Percentiles rank a stretch among this genome's conserved stretches.
phyloP scores from a whole-genome alignment of 2,888 invertebrate species.

The Baronia brevicornis region DNA sequence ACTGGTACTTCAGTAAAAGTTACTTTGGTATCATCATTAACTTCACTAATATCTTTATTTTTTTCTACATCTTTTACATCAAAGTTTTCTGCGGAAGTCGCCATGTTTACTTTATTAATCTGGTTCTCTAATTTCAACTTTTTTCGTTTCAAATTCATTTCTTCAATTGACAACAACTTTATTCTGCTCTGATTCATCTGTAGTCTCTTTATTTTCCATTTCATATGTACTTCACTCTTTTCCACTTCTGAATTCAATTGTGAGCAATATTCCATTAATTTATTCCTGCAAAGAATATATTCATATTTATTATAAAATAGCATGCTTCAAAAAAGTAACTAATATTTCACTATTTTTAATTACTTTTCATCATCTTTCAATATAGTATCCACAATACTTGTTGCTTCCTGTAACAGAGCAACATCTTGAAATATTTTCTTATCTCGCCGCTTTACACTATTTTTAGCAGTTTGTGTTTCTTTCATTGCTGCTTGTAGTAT shows the following conservation, averaged over 20 bases:
- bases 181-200: slow-evolving; percentile 61
- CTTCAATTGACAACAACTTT: slow-evolving; percentile 64
- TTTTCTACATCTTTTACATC: slow-evolving; percentile 29
- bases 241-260: slow-evolving; percentile 77
- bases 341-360: slow-evolving; percentile 6
- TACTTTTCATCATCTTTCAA: slow-evolving; percentile 57
- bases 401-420: slow-evolving; percentile 38
- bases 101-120: slow-evolving; percentile 51
- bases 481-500: slow-evolving; percentile 66
- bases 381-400: slow-evolving; percentile 55
- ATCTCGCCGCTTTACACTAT: slow-evolving; percentile 43
- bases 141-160: slow-evolving; percentile 72
- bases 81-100: slow-evolving; percentile 48
- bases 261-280: slow-evolving; percentile 79
- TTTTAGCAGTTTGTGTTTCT: slow-evolving; percentile 57
- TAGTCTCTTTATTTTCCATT: slow-evolving; percentile 73
- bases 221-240: slow-evolving; percentile 69
- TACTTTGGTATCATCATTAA: slow-evolving; percentile 17
- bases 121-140: slow-evolving; percentile 66
- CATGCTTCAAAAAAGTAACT: slow-evolving; percentile 1
- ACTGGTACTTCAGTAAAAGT: slow-evolving; percentile 7
- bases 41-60: slow-evolving; percentile 22
- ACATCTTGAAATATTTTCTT: slow-evolving; percentile 37
- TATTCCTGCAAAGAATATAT: slow-evolving; percentile 54
- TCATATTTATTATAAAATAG: neutral